Conservation (phyloP, 2,888 invertebrate genomes). For the Diarsia mendica region DNA sequence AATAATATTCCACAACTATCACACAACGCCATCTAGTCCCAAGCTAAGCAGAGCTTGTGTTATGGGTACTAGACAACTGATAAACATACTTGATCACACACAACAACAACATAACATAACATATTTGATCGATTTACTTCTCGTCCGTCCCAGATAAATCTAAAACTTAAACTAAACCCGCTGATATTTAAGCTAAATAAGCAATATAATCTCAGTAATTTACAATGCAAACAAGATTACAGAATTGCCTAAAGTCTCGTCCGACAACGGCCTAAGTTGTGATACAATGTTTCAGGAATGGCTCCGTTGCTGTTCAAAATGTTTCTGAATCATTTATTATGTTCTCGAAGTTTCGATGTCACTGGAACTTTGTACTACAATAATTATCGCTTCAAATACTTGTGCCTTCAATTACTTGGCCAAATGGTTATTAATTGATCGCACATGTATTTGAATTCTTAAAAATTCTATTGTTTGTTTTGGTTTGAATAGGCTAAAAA, state of each 20-base stretch:
- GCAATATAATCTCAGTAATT: background rate
- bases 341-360: constrained; percentile 13
- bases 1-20: too few species aligned
- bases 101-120: too few species aligned
- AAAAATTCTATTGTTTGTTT: too few species aligned
- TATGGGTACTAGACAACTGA: too few species aligned
- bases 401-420: background rate
- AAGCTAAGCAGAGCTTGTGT: too few species aligned
- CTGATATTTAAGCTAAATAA: background rate
- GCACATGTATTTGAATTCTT: background rate
- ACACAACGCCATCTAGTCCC: too few species aligned
- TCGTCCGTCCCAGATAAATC: background rate
- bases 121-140: background rate
- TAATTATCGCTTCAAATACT: background rate
- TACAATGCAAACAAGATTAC: constrained; percentile 27
- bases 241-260: background rate
- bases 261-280: background rate
- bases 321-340: constrained; percentile 22
- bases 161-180: background rate
- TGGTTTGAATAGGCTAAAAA: too few species aligned
- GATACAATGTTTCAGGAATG: constrained; percentile 4
- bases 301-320: background rate
- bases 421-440: background rate
- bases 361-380: background rate
- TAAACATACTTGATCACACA: too few species aligned